Conservation (phyloP, 2,113 vertebrate genomes). For the Rissa tridactyla region DNA sequence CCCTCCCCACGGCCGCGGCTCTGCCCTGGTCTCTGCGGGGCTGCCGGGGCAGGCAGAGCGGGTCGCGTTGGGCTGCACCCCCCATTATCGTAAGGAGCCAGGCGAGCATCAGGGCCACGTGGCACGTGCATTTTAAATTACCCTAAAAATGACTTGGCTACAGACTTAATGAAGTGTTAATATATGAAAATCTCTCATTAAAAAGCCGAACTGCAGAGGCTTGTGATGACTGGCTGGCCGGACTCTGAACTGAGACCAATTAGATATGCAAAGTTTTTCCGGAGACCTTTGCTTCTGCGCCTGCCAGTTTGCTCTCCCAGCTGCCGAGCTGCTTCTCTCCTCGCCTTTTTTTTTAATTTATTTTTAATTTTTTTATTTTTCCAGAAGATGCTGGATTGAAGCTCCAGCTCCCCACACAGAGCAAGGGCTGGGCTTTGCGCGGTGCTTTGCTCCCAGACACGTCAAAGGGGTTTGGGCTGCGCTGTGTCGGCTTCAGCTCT, state of each 20-base stretch:
- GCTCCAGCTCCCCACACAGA: background rate
- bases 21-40: background rate
- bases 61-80: background rate
- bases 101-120: background rate
- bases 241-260: background rate
- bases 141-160: background rate
- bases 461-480: background rate
- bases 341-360: background rate
- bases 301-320: background rate
- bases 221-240: background rate
- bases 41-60: background rate
- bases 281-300: background rate
- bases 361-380: too few relatives aligned
- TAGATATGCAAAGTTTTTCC: background rate
- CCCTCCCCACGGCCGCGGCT: fast-evolving
- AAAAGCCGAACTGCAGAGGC: background rate
- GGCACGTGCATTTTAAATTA: background rate
- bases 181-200: constrained; percentile 23
- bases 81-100: background rate
- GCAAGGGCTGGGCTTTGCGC: background rate
- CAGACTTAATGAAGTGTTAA: constrained; percentile 32
- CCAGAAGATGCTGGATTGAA: background rate
- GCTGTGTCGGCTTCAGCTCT: background rate
- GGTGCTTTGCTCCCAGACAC: background rate
- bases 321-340: background rate